Percentiles rank a stretch among this genome's conserved stretches.
Evolutionary conservation across 2,113 vertebrate species (phyloP).

Genomic region (Nicator chloris): DNA sequence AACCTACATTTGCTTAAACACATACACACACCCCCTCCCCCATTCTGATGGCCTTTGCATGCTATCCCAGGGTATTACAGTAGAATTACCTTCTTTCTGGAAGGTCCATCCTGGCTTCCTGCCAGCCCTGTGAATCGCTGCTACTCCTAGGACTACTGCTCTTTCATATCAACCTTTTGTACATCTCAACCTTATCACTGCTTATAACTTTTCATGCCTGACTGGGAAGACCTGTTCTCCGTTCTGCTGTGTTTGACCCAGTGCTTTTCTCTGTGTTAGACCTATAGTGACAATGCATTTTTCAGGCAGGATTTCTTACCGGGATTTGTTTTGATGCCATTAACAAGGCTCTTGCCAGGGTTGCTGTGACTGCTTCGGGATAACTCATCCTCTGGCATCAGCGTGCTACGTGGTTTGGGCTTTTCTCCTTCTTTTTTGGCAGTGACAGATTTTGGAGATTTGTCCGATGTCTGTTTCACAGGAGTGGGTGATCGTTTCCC

Average conservation of each 20-base stretch:
- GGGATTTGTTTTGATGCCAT: slow-evolving; percentile 82
- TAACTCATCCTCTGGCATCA: slow-evolving; percentile 81
- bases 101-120: background rate
- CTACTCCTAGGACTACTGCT: background rate
- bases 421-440: slow-evolving; percentile 84
- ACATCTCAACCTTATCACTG: background rate
- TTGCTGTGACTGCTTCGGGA: slow-evolving; percentile 80
- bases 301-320: slow-evolving; percentile 71
- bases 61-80: background rate
- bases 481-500: slow-evolving; percentile 87
- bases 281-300: background rate
- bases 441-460: slow-evolving; percentile 73
- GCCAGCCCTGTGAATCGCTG: background rate
- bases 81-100: background rate
- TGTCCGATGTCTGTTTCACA: slow-evolving; percentile 79
- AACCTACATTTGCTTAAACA: background rate
- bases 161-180: background rate
- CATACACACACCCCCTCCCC: background rate
- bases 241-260: background rate
- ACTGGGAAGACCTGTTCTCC: background rate
- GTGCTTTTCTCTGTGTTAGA: background rate
- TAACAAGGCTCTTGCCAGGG: slow-evolving; percentile 79
- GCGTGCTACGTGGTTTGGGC: slow-evolving; percentile 70
- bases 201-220: background rate
- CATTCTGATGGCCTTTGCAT: background rate